Conservation (phyloP, 2,888 invertebrate genomes). For the Tachystola acroxantha region DNA sequence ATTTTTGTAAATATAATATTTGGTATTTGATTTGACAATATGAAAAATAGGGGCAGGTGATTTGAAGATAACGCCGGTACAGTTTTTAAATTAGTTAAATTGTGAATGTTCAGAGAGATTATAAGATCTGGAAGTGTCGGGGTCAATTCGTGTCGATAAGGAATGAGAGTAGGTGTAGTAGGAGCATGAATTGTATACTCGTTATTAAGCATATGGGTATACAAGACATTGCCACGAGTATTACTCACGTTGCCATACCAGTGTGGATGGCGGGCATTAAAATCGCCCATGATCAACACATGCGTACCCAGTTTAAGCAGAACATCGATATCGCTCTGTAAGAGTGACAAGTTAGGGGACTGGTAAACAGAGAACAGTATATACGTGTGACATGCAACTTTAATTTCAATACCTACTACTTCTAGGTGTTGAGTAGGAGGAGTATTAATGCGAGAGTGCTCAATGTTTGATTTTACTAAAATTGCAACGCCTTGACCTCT, state of each 20-base stretch:
- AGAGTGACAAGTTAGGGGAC: conserved; percentile 6
- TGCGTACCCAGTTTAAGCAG: conserved; percentile 1
- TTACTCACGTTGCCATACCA: conserved; percentile 1
- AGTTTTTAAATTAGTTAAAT: neutral
- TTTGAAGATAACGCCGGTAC: conserved; percentile 2
- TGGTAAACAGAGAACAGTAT: no score
- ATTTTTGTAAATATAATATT: neutral
- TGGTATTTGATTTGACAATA: neutral
- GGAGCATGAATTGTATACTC: conserved; percentile 5
- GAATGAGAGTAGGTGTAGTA: neutral
- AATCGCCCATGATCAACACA: no score
- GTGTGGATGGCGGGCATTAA: no score
- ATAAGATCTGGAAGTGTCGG: no score
- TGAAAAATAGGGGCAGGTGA: neutral
- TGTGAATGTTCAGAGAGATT: neutral
- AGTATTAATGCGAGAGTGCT: neutral
- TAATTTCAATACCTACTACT: neutral
- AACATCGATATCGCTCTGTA: conserved; percentile 1
- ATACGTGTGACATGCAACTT: neutral
- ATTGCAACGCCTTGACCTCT: conserved; percentile 8
- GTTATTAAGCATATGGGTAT: conserved; percentile 1
- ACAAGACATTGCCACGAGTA: conserved; percentile 1
- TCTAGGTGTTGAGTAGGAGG: conserved; percentile 1
- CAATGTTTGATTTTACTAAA: neutral
- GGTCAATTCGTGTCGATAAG: conserved; percentile 2